Conservation (phyloP, 2,888 invertebrate species). For the Eudasyphora cyanicolor region DNA sequence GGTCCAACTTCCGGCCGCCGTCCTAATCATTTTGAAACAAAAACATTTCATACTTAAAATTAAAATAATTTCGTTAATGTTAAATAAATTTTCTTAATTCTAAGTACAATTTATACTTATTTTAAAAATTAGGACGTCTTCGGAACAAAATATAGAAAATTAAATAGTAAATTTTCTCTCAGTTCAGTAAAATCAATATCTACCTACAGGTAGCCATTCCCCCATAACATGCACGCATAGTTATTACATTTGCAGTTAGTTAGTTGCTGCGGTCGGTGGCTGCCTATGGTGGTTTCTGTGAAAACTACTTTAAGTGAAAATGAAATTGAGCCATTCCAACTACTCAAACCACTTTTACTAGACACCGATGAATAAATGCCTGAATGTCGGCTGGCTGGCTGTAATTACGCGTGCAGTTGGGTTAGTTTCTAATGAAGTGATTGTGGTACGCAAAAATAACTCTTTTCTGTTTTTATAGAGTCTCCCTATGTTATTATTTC, state of each 20-base stretch:
- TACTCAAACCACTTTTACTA: slow-evolving; percentile 62
- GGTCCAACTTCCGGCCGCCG: no score
- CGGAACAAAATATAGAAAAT: no score
- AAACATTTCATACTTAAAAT: no score
- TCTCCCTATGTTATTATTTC: no score
- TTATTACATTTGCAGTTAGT: not conserved
- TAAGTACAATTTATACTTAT: no score
- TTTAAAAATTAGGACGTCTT: no score
- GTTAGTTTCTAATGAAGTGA: not conserved
- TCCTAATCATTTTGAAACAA: no score
- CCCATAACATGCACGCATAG: not conserved
- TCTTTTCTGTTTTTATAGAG: no score
- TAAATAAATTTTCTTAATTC: no score
- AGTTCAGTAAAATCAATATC: not conserved
- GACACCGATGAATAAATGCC: slow-evolving; percentile 39
- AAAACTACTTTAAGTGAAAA: slow-evolving; percentile 53
- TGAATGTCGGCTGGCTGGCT: slow-evolving; percentile 28
- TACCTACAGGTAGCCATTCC: not conserved
- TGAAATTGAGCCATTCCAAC: slow-evolving; percentile 50
- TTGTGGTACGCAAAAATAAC: slow-evolving; percentile 1
- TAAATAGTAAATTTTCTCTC: not conserved
- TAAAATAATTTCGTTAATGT: no score
- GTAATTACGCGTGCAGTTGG: not conserved
- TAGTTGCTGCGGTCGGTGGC: not conserved
- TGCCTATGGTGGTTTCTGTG: not conserved